These are phyloP conservation scores for Berghia stephanieae DNA, from an alignment of 1,140 invertebrate genomes.

Conservation along the genomic window DNA sequence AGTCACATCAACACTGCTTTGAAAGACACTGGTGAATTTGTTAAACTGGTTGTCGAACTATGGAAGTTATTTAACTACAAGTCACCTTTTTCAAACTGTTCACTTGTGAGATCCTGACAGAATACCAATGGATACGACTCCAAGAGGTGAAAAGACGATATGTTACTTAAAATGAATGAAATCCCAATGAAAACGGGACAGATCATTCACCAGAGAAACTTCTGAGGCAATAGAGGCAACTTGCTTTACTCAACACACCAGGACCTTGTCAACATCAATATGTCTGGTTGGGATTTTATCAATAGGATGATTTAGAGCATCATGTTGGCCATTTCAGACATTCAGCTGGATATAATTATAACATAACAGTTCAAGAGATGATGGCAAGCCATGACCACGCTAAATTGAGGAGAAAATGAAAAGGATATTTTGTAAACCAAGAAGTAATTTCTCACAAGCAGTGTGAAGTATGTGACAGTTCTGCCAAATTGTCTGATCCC, in stretches of 20 bases:
- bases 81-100: not conserved
- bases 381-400: not conserved
- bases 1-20: not conserved
- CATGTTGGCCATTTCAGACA: not conserved
- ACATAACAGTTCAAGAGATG: not conserved
- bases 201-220: not conserved
- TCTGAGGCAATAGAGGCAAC: not conserved
- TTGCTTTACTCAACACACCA: not conserved
- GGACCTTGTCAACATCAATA: not conserved
- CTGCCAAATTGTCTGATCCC: not conserved
- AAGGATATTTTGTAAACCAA: not conserved
- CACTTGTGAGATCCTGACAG: not conserved
- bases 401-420: not conserved
- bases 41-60: not conserved
- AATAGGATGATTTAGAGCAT: constrained; percentile 5
- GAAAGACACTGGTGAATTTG: not conserved
- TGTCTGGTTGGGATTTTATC: not conserved
- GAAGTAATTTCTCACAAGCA: not conserved
- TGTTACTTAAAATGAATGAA: not conserved
- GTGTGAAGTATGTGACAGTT: not conserved
- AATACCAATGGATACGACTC: not conserved
- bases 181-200: not conserved
- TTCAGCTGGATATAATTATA: not conserved
- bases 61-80: constrained; percentile 6
- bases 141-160: not conserved